Conservation (phyloP, 2,888 invertebrate genomes). For the Scaptomyza flava region DNA sequence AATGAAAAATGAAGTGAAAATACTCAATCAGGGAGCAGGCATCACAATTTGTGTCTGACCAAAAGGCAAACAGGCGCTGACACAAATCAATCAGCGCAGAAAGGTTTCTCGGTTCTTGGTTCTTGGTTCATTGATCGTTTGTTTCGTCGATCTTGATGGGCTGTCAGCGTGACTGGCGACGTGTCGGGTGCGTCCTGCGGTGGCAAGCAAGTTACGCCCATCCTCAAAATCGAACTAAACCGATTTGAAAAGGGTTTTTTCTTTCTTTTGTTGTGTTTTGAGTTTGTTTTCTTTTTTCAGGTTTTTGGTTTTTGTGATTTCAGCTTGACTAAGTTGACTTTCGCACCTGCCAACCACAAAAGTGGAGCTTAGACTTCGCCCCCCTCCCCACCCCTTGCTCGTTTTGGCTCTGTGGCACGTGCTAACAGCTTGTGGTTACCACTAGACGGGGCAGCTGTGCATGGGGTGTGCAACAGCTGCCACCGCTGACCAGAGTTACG, state of each 20-base stretch:
- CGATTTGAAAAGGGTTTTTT: slow-evolving; percentile 49
- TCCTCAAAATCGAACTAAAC: not conserved
- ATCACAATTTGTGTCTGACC: slow-evolving; percentile 47
- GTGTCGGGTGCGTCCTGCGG: slow-evolving; percentile 73
- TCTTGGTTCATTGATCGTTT: slow-evolving; percentile 31
- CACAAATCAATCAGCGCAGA: slow-evolving; percentile 70
- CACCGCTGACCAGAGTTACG: slow-evolving; percentile 39
- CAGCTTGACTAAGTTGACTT: slow-evolving; percentile 64
- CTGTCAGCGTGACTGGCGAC: slow-evolving; percentile 68
- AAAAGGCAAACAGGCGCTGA: slow-evolving; percentile 58
- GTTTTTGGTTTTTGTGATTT: slow-evolving; percentile 25
- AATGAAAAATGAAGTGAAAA: slow-evolving; percentile 64
- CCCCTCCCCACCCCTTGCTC: not conserved
- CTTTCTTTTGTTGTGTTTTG: not conserved
- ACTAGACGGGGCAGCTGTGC: slow-evolving; percentile 34
- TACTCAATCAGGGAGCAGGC: slow-evolving; percentile 57
- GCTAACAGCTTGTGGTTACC: slow-evolving; percentile 50
- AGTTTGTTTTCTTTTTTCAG: slow-evolving; percentile 3
- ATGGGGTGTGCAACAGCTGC: slow-evolving; percentile 40
- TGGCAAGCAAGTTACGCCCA: slow-evolving; percentile 53
- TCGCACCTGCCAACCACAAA: slow-evolving; percentile 69
- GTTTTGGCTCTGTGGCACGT: slow-evolving; percentile 48
- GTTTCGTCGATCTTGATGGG: slow-evolving; percentile 59
- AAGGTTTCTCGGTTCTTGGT: not conserved
- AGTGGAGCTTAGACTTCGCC: slow-evolving; percentile 33